A percentile compares a stretch with the other conserved stretches of the same genome.
These are phyloP conservation scores for Tineola bisselliella DNA, from an alignment of 2,888 invertebrate genomes.

Conservation along the genomic window DNA sequence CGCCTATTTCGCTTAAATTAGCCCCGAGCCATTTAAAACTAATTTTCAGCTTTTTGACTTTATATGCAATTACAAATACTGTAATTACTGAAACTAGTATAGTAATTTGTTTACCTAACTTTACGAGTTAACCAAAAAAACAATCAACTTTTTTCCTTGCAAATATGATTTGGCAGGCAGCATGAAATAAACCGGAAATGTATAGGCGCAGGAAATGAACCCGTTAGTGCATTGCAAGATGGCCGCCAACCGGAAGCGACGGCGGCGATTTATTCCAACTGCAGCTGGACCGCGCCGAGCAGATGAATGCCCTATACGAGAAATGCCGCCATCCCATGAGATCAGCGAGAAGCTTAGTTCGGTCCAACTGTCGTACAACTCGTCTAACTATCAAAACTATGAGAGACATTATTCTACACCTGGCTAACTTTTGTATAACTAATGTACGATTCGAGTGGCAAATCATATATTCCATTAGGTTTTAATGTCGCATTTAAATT, in stretches of 20 bases:
- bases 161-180: conserved; percentile 58
- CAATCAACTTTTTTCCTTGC: conserved; percentile 1
- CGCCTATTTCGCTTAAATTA: conserved; percentile 36
- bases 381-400: neutral
- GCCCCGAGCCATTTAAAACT: conserved; percentile 15
- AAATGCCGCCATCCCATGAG: neutral
- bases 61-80: neutral
- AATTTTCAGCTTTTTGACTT: conserved; percentile 11
- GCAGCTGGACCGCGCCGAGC: conserved; percentile 30
- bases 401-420: neutral
- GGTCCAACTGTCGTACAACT: neutral
- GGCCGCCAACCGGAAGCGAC: conserved; percentile 39
- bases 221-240: conserved; percentile 63
- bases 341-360: conserved; percentile 4
- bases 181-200: conserved; percentile 55
- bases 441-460: neutral
- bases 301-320: conserved; percentile 14
- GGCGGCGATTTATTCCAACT: conserved; percentile 43
- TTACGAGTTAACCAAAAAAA: neutral
- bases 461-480: conserved; percentile 7
- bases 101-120: neutral
- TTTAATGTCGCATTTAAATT: conserved; percentile 3
- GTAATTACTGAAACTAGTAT: neutral
- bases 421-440: neutral
- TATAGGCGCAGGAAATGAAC: conserved; percentile 67